phyloP scores from a whole-genome alignment of 2,113 vertebrate genomes.

The Sigmodon hispidus region DNA sequence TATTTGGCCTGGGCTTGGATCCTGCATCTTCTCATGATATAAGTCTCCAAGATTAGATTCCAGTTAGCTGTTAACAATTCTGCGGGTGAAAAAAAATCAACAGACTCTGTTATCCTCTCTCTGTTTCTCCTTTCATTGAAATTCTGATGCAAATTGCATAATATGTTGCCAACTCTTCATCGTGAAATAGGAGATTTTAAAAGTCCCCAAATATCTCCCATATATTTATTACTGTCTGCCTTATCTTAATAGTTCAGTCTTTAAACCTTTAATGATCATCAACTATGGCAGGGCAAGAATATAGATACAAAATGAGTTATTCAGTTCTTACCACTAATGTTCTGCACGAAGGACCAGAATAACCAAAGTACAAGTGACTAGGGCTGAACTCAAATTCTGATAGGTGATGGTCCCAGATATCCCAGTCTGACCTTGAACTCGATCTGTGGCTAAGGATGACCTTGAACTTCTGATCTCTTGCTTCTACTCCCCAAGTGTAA shows the following conservation, averaged over 20 bases:
- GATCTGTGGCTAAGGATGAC: neutral
- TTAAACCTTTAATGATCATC: neutral
- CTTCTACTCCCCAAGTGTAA: too few relatives aligned
- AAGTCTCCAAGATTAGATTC: neutral
- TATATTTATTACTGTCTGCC: neutral
- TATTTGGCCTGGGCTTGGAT: neutral
- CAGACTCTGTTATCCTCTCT: neutral
- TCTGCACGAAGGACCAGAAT: neutral
- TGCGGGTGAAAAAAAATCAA: neutral
- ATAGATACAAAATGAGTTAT: neutral
- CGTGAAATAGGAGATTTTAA: neutral
- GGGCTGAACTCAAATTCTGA: neutral
- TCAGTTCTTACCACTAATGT: neutral
- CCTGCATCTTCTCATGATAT: neutral
- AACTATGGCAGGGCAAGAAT: neutral
- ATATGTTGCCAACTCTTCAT: neutral
- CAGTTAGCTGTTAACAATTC: neutral
- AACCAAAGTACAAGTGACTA: neutral
- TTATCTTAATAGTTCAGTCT: slow-evolving; percentile 1
- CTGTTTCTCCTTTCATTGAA: neutral
- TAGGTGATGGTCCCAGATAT: too few relatives aligned
- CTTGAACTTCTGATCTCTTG: neutral
- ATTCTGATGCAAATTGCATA: neutral
- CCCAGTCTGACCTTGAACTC: neutral
- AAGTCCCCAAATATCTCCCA: neutral